phyloP scores from a whole-genome alignment of 2,888 invertebrate genomes.

The Petrolisthes manimaculis region DNA sequence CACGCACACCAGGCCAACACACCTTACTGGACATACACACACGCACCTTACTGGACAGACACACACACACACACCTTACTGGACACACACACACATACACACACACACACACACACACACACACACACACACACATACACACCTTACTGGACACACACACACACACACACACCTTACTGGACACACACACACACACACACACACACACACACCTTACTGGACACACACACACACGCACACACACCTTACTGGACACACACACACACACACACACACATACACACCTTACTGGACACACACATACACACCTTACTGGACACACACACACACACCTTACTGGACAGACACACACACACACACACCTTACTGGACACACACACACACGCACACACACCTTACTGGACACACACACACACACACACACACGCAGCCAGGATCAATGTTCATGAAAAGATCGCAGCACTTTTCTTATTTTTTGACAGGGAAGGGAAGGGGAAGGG shows the following conservation, averaged over 20 bases:
- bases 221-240: no score
- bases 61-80: no score
- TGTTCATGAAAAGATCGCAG: background rate
- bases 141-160: no score
- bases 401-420: background rate
- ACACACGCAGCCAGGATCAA: background rate
- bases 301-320: no score
- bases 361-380: background rate
- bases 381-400: background rate
- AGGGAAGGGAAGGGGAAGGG: background rate
- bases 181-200: no score
- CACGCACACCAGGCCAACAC: no score
- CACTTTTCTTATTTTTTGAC: background rate
- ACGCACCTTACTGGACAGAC: no score
- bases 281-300: background rate
- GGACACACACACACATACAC: background rate
- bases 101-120: background rate
- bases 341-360: background rate
- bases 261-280: background rate
- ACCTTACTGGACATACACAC: no score
- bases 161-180: no score
- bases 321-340: background rate
- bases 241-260: background rate
- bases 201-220: no score
- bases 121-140: no score